Evolutionary conservation across 1,140 invertebrate genomes (phyloP).

Genomic region (Aphelenchoides avenae): DNA sequence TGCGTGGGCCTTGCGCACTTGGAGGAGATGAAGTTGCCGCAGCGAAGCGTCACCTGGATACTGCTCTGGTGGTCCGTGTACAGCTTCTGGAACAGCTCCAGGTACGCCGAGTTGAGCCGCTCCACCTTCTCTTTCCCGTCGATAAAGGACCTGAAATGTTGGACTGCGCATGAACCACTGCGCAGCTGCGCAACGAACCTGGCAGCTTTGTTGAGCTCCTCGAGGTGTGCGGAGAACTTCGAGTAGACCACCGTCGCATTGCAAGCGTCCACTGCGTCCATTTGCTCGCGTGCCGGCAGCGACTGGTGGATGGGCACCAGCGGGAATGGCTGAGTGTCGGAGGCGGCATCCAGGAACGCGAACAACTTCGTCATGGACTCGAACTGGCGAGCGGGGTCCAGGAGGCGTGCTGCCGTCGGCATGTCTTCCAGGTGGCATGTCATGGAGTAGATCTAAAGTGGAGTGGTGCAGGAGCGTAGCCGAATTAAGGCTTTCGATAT

Average conservation of each 20-base stretch:
- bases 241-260: neutral
- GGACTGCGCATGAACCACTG: conserved; percentile 1
- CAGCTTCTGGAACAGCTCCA: conserved; percentile 21
- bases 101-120: conserved; percentile 20
- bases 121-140: conserved; percentile 30
- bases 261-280: conserved; percentile 14
- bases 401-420: too few species aligned
- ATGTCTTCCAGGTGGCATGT: too few species aligned
- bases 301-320: conserved; percentile 26
- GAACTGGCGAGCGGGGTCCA: neutral
- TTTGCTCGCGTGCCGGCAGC: conserved; percentile 8
- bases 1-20: conserved; percentile 20
- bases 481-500: too few species aligned
- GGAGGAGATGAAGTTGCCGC: conserved; percentile 24
- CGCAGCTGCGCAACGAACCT: conserved; percentile 10
- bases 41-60: conserved; percentile 20
- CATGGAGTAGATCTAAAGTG: too few species aligned
- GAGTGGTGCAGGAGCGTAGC: too few species aligned
- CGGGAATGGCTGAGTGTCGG: too few species aligned
- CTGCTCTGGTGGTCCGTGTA: conserved; percentile 17
- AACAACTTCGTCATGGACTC: conserved; percentile 11
- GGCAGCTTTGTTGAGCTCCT: conserved; percentile 26
- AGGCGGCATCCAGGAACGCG: too few species aligned
- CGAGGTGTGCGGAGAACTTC: conserved; percentile 19
- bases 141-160: conserved; percentile 29